Base-by-base conservation (phyloP, 92 coral and sea anemone species). In the Chrysogorgia sp. region DNA sequence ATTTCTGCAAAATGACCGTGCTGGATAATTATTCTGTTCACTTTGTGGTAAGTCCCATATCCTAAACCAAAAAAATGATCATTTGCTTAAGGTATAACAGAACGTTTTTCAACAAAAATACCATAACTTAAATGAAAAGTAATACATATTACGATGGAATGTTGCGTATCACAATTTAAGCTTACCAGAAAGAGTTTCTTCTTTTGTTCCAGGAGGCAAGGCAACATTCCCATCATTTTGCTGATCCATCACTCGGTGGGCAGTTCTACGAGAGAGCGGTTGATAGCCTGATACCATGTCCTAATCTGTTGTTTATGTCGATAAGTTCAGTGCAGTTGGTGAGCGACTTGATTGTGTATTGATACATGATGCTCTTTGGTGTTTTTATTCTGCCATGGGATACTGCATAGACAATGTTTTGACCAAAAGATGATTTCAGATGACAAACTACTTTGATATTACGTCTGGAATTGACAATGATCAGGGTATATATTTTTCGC, bases 361-460 rank as follows among this genome's bases (percentile, higher is more conserved):
- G 89, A 40, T 77, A 82, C 58, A 89, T 63, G 57, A 89, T 43
- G 49, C 87, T 85, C 86, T 86, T 89, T n/a, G n/a, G n/a, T n/a
- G n/a, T n/a, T n/a, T n/a, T n/a, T n/a, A n/a, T n/a, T n/a, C n/a
- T n/a, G n/a, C n/a, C n/a, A n/a, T n/a, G n/a, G n/a, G n/a, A n/a
- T n/a, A n/a, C n/a, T n/a, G n/a, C n/a, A n/a, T 35, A 68, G 41
- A 50, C 83, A 47, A 82, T 67, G 59, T 76, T 83, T 82, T 82
- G 84, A 10, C 71, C 84, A 50, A 86, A 82, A 21, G 90, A 86
- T 32, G 92, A 77, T 20, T 82, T 53, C 3, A 86, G 64, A 43
- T 83, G 83, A 26, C 76, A 83, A n/a, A 56, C 34, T 63, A 56
- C 31, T 48, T 64, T 76, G 48, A 75, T 8, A 71, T 82, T 78